Evolutionary conservation across 1,140 invertebrate species (phyloP), one percentile per base, ranked within the genome.

Genomic region (Drosophila bocqueti): DNA sequence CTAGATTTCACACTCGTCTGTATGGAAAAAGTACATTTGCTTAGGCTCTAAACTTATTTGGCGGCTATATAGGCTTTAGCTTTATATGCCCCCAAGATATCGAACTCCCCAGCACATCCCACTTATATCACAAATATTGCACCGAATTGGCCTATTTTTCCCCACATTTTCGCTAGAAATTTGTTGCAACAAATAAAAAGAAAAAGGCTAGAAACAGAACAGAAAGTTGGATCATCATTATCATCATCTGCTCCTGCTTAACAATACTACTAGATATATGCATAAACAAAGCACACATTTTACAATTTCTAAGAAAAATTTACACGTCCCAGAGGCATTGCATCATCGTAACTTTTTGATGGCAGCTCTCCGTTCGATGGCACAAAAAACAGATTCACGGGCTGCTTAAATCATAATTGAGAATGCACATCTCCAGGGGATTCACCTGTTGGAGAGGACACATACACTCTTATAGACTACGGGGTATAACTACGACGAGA

Each of bases 41-140:
- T 84, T 69, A 84, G 47, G 47, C 24, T 60, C 38, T 71, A 71
- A 43, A 43, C 36, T 58, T 77, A 77, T 78, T 71, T 55, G 47
- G 40, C 26, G 58, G 31, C 42, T 40, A 16, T 21, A 29, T 24
- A 24, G 45, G 45, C 43, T 31, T 11, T 45, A 58, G 24, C 29
- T 54, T 15, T 54, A 21, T 36, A 55, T 31, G 63, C 73, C 71
- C 36, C 31, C 31, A 60, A 77, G 55, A 45, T 36, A 67, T n/a
- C 59, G 24, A 75, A 49, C 38, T 65, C 21, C 61, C 38, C 49
- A 21, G 36, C 36, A 54, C 26, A 36, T 77, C 69, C 46, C 85
- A 57, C 54, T 90, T 90, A 89, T 91, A 91, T 91, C 90, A 92
- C 90, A 92, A 89, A 90, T 92, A 92, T 92, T 92, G 90, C 90